phyloP scores from a whole-genome alignment of 1,140 invertebrate genomes.

The Anoplolepis gracilipes region DNA sequence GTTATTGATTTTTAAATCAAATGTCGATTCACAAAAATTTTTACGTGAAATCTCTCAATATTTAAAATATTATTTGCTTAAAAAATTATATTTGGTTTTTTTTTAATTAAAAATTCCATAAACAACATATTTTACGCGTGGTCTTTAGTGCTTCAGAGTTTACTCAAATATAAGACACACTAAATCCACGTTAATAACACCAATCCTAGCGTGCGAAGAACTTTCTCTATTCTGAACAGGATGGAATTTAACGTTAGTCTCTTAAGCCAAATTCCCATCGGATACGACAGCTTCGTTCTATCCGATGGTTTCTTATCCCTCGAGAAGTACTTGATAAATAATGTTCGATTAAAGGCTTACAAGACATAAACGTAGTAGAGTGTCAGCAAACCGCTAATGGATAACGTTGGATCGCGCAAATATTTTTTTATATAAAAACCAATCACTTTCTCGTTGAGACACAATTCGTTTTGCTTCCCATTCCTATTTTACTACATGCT shows the following conservation, averaged over 20 bases:
- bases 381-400: slow-evolving; percentile 46
- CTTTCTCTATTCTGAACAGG: slow-evolving; percentile 31
- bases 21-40: not conserved
- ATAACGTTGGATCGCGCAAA: slow-evolving; percentile 16
- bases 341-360: slow-evolving; percentile 57
- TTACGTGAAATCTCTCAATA: not conserved
- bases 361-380: not conserved
- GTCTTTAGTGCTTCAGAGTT: not conserved
- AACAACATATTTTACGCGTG: not conserved
- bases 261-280: slow-evolving; percentile 45
- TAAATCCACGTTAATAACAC: slow-evolving; percentile 39
- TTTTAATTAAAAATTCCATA: slow-evolving; percentile 4
- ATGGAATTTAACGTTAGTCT: slow-evolving; percentile 35
- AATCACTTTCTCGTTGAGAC: slow-evolving; percentile 3
- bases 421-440: slow-evolving; percentile 5
- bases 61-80: not conserved
- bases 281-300: slow-evolving; percentile 12
- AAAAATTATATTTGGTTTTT: not conserved
- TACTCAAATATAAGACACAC: slow-evolving; percentile 10
- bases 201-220: slow-evolving; percentile 5
- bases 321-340: slow-evolving; percentile 50
- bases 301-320: slow-evolving; percentile 39
- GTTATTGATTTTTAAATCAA: not conserved
- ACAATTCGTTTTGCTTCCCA: slow-evolving; percentile 26
- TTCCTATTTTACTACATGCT: not conserved